These are phyloP conservation scores for Eolophus roseicapilla DNA, from an alignment of 2,113 vertebrate genomes.

Conservation along the genomic window DNA sequence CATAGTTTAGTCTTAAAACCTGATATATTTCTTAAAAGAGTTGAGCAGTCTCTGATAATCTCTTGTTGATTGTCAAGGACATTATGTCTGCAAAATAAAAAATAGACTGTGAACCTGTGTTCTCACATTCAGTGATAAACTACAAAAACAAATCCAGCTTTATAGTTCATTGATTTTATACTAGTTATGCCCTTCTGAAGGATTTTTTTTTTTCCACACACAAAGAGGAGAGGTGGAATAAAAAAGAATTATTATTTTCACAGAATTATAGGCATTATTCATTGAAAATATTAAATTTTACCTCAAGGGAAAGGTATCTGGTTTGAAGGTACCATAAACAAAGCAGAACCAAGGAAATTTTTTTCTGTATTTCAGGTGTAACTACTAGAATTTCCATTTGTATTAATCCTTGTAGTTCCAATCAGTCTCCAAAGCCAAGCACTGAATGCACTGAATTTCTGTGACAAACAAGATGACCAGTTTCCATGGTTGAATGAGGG, in stretches of 20 bases:
- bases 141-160: neutral
- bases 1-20: neutral
- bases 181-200: neutral
- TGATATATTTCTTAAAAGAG: neutral
- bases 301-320: neutral
- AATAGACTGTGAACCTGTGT: neutral
- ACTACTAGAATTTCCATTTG: neutral
- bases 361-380: neutral
- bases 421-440: neutral
- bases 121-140: neutral
- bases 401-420: neutral
- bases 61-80: neutral
- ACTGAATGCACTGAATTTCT: neutral
- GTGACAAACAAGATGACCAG: neutral
- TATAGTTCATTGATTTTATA: neutral
- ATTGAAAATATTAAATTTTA: neutral
- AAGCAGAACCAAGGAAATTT: neutral
- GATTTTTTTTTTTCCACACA: neutral
- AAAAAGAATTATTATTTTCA: neutral
- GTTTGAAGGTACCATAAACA: neutral
- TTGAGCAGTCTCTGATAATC: neutral
- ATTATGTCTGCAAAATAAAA: neutral
- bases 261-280: neutral
- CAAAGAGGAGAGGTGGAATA: neutral
- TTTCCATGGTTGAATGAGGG: neutral